Conservation (phyloP, 2,888 invertebrate species). For the Tiphia femorata region DNA sequence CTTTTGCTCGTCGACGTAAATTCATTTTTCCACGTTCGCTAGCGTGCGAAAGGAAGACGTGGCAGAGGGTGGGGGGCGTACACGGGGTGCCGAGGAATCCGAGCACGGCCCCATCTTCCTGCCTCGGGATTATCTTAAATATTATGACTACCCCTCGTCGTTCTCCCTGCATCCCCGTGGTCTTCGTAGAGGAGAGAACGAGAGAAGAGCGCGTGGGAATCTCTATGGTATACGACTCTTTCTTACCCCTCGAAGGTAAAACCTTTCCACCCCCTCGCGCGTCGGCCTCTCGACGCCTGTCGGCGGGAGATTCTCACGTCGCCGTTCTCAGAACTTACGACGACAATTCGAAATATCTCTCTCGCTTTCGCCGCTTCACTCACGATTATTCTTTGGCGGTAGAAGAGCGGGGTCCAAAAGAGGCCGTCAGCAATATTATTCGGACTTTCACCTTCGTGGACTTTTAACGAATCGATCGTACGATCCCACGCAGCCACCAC, state of each 20-base stretch:
- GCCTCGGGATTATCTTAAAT: slow-evolving; percentile 53
- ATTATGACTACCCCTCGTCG: slow-evolving; percentile 49
- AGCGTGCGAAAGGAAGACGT: slow-evolving; percentile 16
- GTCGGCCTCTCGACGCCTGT: not conserved
- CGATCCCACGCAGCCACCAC: no score
- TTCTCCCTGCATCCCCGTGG: slow-evolving; percentile 13
- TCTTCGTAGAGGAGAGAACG: slow-evolving; percentile 8
- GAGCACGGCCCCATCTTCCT: slow-evolving; percentile 24
- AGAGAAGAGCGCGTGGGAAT: slow-evolving; percentile 40
- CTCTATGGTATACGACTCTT: slow-evolving; percentile 11
- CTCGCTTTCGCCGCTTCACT: no score
- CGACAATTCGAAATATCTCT: no score
- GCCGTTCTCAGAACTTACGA: not conserved
- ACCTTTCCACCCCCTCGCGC: slow-evolving; percentile 3
- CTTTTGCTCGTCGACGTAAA: no score
- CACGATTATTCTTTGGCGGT: no score
- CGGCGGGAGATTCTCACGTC: not conserved
- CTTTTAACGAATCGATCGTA: no score
- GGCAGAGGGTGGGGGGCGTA: not conserved
- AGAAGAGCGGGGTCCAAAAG: no score
- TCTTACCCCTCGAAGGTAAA: slow-evolving; percentile 26
- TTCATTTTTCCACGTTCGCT: not conserved
- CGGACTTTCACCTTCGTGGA: no score
- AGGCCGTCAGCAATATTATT: no score
- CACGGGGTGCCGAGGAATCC: slow-evolving; percentile 14